Base-by-base conservation (phyloP, 2,113 vertebrate species). In the Rhea pennata region DNA sequence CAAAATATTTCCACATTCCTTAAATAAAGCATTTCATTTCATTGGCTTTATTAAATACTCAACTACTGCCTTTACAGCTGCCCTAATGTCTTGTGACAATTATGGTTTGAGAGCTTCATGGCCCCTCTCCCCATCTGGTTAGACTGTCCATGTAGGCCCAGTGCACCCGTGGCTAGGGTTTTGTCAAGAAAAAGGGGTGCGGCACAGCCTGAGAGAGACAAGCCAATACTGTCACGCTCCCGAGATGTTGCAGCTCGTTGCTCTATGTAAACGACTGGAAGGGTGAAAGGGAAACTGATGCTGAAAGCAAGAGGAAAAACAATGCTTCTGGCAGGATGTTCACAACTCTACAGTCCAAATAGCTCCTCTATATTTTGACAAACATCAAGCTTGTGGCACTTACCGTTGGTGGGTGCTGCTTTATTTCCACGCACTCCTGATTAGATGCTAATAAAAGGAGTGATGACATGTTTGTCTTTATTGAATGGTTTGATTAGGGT, bases 321-420 rank as follows among this genome's bases (percentile, higher is more conserved):
- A 53, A 19, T 24, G 36, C 12, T 95, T 95, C 66, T 92, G 87
- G 40, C 56, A 93, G 81, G 51, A 84, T 67, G 66, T 88, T 62
- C 78, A 75, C 91, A 92, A 22, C 33, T 92, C 94, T 84, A 54
- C 58, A 82, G 44, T 79, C 44, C 80, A 93, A 91, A 61, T 48
- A 58, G 15, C 62, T 85, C 64, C 59, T 61, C 14, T 42, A 77
- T 84, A 39, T 93, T 70, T 85, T 79, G 85, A 92, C 44, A 79
- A 69, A 81, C 0, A 2, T 27, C 59, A 84, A 87, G 36, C 48
- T 76, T 56, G 44, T 91, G 56, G 64, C 61, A 82, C 50, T 93
- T 77, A 50, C 48, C 39, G 58, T 33, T 87, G 75, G 31, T 84
- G 58, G 70, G 44, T 0, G 2, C 67, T 88, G 56, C 51, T 82